A percentile compares a stretch with the other conserved stretches of the same genome.
phyloP scores from a whole-genome alignment of 2,797 vertebrate species.

The Brotula barbata region DNA sequence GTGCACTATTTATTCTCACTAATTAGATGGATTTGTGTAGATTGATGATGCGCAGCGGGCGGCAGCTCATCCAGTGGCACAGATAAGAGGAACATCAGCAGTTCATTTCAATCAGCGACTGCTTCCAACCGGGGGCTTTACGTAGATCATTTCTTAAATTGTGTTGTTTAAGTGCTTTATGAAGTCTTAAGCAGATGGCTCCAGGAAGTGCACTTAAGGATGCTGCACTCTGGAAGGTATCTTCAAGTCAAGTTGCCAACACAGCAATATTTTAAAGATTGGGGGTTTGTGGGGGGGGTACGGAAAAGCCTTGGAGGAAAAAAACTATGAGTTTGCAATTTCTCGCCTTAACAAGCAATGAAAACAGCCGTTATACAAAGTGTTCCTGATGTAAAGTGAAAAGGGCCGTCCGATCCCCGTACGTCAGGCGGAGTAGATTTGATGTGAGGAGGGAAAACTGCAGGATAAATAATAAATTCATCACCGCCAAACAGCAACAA shows the following conservation, averaged over 20 bases:
- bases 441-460: no score
- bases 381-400: neutral
- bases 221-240: conserved; percentile 37
- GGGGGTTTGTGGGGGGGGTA: conserved; percentile 10
- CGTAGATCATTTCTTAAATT: neutral
- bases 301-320: conserved; percentile 23
- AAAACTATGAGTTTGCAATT: conserved; percentile 48
- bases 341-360: conserved; percentile 30
- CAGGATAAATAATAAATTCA: no score
- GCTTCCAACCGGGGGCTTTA: conserved; percentile 19
- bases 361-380: conserved; percentile 6
- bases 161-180: no score
- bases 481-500: no score
- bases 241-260: conserved; percentile 37
- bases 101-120: conserved; percentile 21
- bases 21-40: conserved; percentile 58
- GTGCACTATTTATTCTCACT: conserved; percentile 63
- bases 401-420: neutral
- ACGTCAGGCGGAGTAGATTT: no score
- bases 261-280: conserved; percentile 41
- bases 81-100: conserved; percentile 14
- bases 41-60: conserved; percentile 40
- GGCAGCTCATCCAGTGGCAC: conserved; percentile 10
- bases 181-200: conserved; percentile 12
- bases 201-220: conserved; percentile 29